Base-by-base conservation (phyloP, 2,888 invertebrate genomes). In the Amblyjoppa fuscipennis region DNA sequence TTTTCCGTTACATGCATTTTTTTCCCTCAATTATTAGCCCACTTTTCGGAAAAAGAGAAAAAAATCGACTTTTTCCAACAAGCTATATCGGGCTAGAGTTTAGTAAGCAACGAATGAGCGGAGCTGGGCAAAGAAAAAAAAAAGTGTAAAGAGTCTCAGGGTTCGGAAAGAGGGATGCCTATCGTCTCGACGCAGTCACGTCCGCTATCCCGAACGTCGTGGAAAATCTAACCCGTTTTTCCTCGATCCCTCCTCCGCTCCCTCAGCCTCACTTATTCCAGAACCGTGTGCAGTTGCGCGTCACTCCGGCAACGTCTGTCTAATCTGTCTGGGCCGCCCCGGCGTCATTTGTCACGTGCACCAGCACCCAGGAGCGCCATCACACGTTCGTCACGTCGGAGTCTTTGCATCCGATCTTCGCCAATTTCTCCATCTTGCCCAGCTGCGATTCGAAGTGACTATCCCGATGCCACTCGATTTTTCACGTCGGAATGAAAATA, bases 311-410 rank as follows among this genome's bases (percentile, higher is more conserved):
- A 75, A 75, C 82, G 85, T 85, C 85, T 85, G 78, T 85, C 81
- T 82, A 79, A 78, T 75, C 78, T 79, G 81, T 85, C 85, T 82
- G 78, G 82, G 45, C 78, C 82, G 61, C 64, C 56, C 66, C 70
- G 76, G 81, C 71, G 70, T 82, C 82, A 82, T 85, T 85, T 82
- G 82, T 85, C 85, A 85, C 85, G 74, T 66, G 78, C 78, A 68
- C 34, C 73, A 5, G 56, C 66, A 51, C 68, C 78, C 70, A 66
- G 49, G 74, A 69, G 38, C 45, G 69, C 31, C 64, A 53, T 76
- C 74, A 41, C 69, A 51, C 73, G 73, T 69, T 75, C 81, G 78
- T 79, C 82, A 74, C 82, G 70, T 61, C 38, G 70, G 82, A 74
- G 34, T 25, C 38, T 64, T 45, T 49, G 64, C 64, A 66, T 79